Evolutionary conservation across 2,113 vertebrate genomes (phyloP), one percentile per base, ranked within the genome.

Genomic region (Hylia prasina): DNA sequence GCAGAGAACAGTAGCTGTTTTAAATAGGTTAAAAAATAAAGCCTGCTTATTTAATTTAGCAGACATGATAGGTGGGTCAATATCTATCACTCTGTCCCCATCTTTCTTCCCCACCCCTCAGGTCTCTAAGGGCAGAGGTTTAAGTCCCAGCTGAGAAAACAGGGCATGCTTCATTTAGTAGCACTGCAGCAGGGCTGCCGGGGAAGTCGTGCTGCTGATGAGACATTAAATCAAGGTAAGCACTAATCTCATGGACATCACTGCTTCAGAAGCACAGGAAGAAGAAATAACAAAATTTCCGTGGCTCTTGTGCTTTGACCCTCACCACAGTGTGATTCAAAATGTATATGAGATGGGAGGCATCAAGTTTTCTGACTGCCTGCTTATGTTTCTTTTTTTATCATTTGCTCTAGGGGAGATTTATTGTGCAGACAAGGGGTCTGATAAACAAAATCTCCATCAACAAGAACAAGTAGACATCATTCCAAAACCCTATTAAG

Each of bases 171-270:
- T 97, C 97, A 97, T 98, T 98, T 97, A 97, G 91, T 96, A 92
- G 94, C 73, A 65, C 73, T 1, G 6, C 91, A 95, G 90, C 79
- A 90, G 82, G 88, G 75, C 91, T 97, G 84, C 90, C 14, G 42
- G 87, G 90, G 92, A 79, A 97, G 94, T 93, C 95, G 93, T 82
- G 89, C 88, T 97, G 96, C 86, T 98, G 97, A 98, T 97, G 97
- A 97, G 96, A 98, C 90, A 95, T 97, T 98, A 98, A 98, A 98
- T 98, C 97, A 98, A 98, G 92, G 96, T 96, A 98, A 97, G 97
- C 95, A 94, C 94, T 94, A 93, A 97, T 97, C 87, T 96, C 91
- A 58, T 71, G 76, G 85, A 92, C 92, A 95, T 80, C 60, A 24
- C 82, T 87, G 76, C 89, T 85, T 94, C 80, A 83, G 87, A 96